phyloP scores from a whole-genome alignment of 92 coral and sea anemone species.

The Metridium senile region DNA sequence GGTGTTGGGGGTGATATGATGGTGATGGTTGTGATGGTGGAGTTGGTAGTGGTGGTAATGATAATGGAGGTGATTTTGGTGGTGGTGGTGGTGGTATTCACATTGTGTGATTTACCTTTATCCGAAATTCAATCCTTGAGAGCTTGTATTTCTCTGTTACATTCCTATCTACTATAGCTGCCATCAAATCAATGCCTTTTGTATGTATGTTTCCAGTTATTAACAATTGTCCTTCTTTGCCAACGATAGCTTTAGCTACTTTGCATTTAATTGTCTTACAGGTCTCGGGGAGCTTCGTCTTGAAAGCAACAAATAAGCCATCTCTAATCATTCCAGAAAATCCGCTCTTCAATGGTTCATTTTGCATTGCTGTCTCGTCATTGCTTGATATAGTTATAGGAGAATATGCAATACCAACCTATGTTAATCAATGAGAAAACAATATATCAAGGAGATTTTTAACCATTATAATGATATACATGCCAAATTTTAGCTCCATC shows the following conservation, averaged over 20 bases:
- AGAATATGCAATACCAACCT: conserved; percentile 35
- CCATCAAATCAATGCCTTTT: conserved; percentile 28
- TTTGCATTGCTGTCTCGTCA: conserved; percentile 7
- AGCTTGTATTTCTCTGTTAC: conserved; percentile 21
- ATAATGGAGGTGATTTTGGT: no score
- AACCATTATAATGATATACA: no score
- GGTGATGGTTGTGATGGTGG: no score
- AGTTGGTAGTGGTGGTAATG: no score
- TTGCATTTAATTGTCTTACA: conserved; percentile 20
- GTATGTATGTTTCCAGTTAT: conserved; percentile 15
- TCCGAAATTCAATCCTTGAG: conserved; percentile 24
- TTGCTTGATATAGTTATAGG: conserved; percentile 15
- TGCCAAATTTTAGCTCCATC: no score
- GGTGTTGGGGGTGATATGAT: no score
- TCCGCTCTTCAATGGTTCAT: conserved; percentile 35
- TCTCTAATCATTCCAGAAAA: conserved; percentile 12
- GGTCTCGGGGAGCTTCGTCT: conserved; percentile 13
- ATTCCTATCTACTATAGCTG: conserved; percentile 17
- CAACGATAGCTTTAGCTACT: conserved; percentile 19
- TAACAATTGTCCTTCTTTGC: conserved; percentile 19
- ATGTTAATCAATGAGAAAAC: not conserved
- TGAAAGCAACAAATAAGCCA: conserved; percentile 26
- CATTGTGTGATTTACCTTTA: no score
- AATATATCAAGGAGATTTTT: no score
- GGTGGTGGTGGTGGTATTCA: no score